Evolutionary conservation across 2,888 invertebrate genomes (phyloP).

Genomic region (Myopa testacea): DNA sequence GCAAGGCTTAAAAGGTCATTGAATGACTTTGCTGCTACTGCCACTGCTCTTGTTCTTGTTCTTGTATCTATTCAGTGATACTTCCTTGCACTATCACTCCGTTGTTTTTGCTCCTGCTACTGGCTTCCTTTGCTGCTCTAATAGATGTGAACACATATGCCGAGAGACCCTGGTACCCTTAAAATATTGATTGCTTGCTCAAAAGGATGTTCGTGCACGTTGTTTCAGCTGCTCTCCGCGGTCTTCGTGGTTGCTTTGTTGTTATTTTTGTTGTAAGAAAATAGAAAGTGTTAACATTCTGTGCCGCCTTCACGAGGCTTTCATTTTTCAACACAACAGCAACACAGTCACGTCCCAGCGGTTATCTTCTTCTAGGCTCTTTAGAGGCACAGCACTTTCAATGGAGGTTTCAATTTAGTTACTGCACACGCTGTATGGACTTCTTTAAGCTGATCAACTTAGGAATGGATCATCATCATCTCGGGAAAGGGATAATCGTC

Average conservation of each 20-base stretch:
- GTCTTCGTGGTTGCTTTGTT: neutral
- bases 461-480: too few species aligned
- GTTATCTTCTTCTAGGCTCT: neutral
- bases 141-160: neutral
- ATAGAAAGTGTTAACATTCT: conserved; percentile 29
- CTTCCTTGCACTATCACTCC: too few species aligned
- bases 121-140: neutral
- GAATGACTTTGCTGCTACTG: conserved; percentile 14
- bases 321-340: conserved; percentile 5
- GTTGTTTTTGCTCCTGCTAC: neutral
- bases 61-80: neutral
- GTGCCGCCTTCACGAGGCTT: conserved; percentile 19
- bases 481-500: too few species aligned
- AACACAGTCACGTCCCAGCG: conserved; percentile 14
- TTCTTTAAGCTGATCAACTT: too few species aligned
- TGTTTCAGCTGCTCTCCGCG: neutral
- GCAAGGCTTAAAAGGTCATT: conserved; percentile 12
- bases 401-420: conserved; percentile 5
- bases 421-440: too few species aligned
- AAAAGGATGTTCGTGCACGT: neutral
- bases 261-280: neutral
- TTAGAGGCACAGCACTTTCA: neutral
- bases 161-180: neutral
- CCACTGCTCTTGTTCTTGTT: neutral
- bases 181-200: conserved; percentile 20